These are phyloP conservation scores for Xenopus laevis DNA, from an alignment of 2,113 vertebrate genomes.

Conservation along the genomic window DNA sequence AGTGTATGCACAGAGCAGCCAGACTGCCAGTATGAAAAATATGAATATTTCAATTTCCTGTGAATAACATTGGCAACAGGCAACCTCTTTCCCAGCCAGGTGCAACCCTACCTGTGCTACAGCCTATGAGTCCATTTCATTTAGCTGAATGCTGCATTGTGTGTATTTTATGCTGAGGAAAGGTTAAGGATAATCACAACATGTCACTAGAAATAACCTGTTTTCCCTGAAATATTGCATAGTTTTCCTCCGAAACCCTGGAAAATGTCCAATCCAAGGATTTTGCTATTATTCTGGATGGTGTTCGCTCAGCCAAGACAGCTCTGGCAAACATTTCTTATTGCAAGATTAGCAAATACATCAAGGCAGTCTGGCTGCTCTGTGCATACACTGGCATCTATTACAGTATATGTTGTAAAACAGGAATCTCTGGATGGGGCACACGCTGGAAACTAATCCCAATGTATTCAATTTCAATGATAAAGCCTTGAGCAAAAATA, in stretches of 20 bases:
- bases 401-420: conserved; percentile 13
- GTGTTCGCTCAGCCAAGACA: conserved; percentile 19
- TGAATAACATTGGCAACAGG: no score
- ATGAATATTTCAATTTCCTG: no score
- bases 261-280: conserved; percentile 15
- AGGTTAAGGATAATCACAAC: no score
- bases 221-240: conserved; percentile 2
- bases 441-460: neutral
- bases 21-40: no score
- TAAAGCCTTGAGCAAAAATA: no score
- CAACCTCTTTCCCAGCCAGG: no score
- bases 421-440: neutral
- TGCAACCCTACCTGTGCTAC: no score
- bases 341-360: conserved; percentile 27
- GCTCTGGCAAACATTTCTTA: conserved; percentile 22
- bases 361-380: conserved; percentile 31
- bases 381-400: conserved; percentile 5
- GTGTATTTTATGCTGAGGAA: no score
- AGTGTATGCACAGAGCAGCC: conserved; percentile 1
- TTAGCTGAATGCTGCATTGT: no score
- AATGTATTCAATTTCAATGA: no score
- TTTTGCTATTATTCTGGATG: conserved; percentile 18
- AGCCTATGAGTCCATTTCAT: no score
- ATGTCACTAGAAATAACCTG: neutral
- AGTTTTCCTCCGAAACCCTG: conserved; percentile 21